A percentile compares a stretch with the other conserved stretches of the same genome.
Conservation (phyloP, 1,140 invertebrate species). For the Apis cerana region DNA sequence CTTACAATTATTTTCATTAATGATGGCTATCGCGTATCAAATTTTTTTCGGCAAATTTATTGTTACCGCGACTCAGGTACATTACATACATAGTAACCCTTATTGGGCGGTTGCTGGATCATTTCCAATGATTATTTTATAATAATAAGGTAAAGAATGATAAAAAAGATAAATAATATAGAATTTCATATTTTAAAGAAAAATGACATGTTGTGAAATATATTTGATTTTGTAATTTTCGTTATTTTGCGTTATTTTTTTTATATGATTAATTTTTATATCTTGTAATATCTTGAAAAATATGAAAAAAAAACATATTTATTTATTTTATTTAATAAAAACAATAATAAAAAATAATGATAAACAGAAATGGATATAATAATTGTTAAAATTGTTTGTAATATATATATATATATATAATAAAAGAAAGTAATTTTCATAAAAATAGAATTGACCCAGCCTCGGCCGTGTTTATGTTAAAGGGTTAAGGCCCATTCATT, state of each 20-base stretch:
- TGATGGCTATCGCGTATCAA: conserved; percentile 70
- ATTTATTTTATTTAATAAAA: not conserved
- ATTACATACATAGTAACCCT: conserved; percentile 42
- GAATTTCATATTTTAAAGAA: too few relatives aligned
- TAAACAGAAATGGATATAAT: not conserved
- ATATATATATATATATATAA: not conserved
- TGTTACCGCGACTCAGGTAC: conserved; percentile 77
- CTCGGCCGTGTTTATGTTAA: not conserved
- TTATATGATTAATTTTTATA: not conserved
- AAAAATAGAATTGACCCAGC: not conserved
- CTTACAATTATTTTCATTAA: conserved; percentile 62
- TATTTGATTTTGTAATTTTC: too few relatives aligned
- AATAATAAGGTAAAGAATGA: not conserved
- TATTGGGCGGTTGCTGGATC: not conserved
- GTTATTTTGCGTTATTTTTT: too few relatives aligned
- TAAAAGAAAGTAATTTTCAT: not conserved
- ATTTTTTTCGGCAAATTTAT: conserved; percentile 60
- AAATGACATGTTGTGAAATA: too few relatives aligned
- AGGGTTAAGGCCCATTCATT: conserved; percentile 75
- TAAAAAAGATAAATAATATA: not conserved
- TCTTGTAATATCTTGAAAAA: not conserved
- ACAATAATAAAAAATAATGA: not conserved
- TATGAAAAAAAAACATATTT: not conserved
- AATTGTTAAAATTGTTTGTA: too few relatives aligned
- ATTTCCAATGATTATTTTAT: not conserved